phyloP scores from a whole-genome alignment of 2,888 invertebrate genomes.

The Arctia plantaginis region DNA sequence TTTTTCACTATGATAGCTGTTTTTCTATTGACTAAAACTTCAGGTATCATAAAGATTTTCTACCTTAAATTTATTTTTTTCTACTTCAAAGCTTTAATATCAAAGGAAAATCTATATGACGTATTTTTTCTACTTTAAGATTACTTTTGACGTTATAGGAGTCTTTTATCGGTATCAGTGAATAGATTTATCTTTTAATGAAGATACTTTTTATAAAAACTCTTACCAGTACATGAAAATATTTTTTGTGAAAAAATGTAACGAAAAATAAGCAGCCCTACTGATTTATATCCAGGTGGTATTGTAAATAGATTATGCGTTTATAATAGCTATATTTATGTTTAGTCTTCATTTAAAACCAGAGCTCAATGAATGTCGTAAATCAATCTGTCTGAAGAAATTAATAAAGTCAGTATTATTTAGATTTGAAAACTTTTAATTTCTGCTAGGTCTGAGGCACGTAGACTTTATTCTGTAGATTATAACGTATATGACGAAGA shows the following conservation, averaged over 20 bases:
- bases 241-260: not conserved
- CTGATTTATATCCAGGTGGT: not conserved
- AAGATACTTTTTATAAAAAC: not conserved
- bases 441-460: not conserved
- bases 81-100: not conserved
- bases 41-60: not conserved
- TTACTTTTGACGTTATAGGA: not conserved
- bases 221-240: not conserved
- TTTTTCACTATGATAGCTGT: not conserved
- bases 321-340: no score
- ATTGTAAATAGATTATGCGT: not conserved
- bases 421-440: not conserved
- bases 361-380: no score
- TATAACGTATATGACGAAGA: no score
- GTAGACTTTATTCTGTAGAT: no score
- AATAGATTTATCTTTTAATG: constrained; percentile 2
- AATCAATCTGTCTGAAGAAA: no score
- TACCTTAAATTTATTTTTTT: not conserved
- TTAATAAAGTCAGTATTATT: no score
- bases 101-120: not conserved
- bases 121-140: not conserved
- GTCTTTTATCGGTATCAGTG: not conserved
- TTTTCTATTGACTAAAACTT: not conserved
- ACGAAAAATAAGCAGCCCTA: not conserved
- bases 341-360: no score